Percentiles rank a stretch among this genome's conserved stretches.
Evolutionary conservation across 1,140 invertebrate genomes (phyloP).

Genomic region (Bombus polaris): DNA sequence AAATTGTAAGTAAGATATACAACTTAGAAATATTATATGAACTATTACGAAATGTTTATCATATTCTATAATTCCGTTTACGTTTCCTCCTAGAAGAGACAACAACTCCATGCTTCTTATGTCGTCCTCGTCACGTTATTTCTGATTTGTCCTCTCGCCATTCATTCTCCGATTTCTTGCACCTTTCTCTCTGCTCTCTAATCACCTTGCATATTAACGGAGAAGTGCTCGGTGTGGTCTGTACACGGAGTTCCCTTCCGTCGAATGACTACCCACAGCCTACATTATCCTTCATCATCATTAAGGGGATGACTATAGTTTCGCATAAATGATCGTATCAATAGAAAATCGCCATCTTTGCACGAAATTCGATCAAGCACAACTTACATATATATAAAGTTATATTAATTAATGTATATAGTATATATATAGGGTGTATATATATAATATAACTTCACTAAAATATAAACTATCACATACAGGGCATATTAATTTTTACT

Average conservation of each 20-base stretch:
- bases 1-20: not conserved
- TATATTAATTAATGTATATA: no score
- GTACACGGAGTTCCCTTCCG: not conserved
- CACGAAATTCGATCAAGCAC: not conserved
- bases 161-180: not conserved
- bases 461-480: no score
- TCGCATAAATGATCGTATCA: not conserved
- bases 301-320: constrained; percentile 9
- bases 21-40: not conserved
- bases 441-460: no score
- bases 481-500: no score
- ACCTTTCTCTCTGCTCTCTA: not conserved
- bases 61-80: not conserved
- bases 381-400: no score
- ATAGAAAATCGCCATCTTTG: not conserved
- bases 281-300: constrained; percentile 40
- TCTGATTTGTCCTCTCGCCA: not conserved
- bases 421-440: no score
- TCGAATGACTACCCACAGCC: constrained; percentile 8
- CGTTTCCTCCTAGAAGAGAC: not conserved
- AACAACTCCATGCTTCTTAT: not conserved
- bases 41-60: not conserved
- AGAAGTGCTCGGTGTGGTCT: not conserved
- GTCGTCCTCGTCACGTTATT: not conserved
- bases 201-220: constrained; percentile 27